Evolutionary conservation across 2,888 invertebrate genomes (phyloP).

Genomic region (Drosophila nr. perissopoda): DNA sequence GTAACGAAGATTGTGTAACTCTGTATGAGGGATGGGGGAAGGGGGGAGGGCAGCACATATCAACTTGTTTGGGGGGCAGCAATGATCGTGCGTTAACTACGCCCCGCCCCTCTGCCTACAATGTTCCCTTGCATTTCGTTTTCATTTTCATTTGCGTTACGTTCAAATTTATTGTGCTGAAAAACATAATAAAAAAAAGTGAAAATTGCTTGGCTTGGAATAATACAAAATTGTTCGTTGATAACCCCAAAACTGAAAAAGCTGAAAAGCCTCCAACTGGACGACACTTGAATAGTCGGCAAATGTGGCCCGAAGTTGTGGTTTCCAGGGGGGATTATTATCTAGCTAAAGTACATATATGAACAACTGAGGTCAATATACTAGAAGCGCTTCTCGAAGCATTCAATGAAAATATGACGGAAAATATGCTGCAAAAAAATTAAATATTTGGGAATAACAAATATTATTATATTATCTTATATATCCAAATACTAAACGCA

Average conservation of each 20-base stretch:
- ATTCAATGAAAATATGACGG: too few species aligned
- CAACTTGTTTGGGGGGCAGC: constrained; percentile 8
- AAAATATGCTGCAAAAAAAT: too few species aligned
- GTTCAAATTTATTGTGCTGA: constrained; percentile 65
- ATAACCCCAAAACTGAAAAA: constrained; percentile 46
- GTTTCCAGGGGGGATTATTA: constrained; percentile 67
- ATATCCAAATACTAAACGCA: too few species aligned
- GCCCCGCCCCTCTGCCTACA: constrained; percentile 5
- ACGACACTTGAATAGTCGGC: constrained; percentile 58
- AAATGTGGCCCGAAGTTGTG: constrained; percentile 45
- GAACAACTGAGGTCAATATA: background rate
- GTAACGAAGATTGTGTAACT: constrained; percentile 54
- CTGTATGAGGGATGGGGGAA: background rate
- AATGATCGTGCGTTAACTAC: constrained; percentile 11
- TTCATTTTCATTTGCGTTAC: constrained; percentile 54
- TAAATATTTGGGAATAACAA: too few species aligned
- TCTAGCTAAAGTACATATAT: constrained; percentile 59
- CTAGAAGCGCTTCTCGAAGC: background rate
- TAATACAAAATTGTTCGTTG: constrained; percentile 27
- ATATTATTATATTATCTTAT: too few species aligned
- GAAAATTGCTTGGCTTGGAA: constrained; percentile 66
- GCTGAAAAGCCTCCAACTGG: constrained; percentile 33
- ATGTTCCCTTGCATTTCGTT: constrained; percentile 61
- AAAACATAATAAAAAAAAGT: constrained; percentile 56
- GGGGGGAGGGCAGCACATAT: constrained; percentile 11